A percentile compares a stretch with the other conserved stretches of the same genome.
Conservation (phyloP, 53 echinoderm and acorn worm species). For the Mesocentrotus franciscanus region DNA sequence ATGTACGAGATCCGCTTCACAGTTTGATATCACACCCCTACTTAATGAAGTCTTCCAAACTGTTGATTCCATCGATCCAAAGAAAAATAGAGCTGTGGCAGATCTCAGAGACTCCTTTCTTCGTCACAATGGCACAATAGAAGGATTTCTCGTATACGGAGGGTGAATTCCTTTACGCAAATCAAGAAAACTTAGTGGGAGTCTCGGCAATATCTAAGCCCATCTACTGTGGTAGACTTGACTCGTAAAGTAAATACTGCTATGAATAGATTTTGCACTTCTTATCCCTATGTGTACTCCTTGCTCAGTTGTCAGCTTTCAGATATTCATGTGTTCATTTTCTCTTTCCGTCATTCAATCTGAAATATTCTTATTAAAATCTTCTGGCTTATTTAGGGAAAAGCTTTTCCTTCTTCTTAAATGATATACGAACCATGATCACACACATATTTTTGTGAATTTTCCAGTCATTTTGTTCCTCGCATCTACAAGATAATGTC, state of each 20-base stretch:
- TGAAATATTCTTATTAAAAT: neutral
- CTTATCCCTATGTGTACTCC: neutral
- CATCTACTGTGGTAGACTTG: neutral
- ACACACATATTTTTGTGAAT: neutral
- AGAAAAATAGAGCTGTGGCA: conserved; percentile 1
- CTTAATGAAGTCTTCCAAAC: conserved; percentile 27
- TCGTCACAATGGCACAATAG: conserved; percentile 34
- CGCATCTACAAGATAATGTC: neutral
- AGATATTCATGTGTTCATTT: neutral
- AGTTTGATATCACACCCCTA: conserved; percentile 51
- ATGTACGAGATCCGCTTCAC: conserved; percentile 42
- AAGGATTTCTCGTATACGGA: conserved; percentile 22
- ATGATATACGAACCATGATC: neutral
- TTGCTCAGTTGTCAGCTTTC: neutral
- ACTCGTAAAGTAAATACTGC: conserved; percentile 20
- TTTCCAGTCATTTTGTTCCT: neutral
- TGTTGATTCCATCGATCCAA: conserved; percentile 35
- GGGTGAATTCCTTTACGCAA: conserved; percentile 42
- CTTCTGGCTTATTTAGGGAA: no score
- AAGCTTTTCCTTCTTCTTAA: no score
- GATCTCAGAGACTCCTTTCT: conserved; percentile 29
- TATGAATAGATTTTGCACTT: neutral
- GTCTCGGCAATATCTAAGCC: neutral
- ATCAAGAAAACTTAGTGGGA: conserved; percentile 46
- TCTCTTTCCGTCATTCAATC: neutral